Percentiles rank a stretch among this genome's conserved stretches.
Conservation (phyloP, 2,797 vertebrate genomes). For the Psittacula derbiana region DNA sequence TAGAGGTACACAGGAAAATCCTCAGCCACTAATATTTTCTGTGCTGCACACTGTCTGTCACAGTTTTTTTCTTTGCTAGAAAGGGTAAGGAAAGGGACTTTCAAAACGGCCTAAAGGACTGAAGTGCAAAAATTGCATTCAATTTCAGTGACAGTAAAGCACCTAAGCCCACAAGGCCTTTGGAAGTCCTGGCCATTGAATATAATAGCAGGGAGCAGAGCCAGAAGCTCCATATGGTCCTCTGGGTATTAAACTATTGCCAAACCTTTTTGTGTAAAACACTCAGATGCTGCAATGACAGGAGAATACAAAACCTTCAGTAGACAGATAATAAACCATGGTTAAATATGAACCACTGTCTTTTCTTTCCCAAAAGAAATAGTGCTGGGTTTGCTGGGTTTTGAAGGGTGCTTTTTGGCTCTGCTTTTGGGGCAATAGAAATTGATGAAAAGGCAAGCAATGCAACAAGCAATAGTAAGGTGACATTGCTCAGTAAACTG, state of each 20-base stretch:
- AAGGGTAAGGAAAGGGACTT: neutral
- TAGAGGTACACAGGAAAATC: neutral
- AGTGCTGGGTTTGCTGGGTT: neutral
- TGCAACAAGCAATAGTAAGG: neutral
- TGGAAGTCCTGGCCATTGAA: neutral
- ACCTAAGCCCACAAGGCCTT: neutral
- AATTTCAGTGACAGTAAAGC: neutral
- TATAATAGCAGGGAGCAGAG: neutral
- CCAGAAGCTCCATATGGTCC: neutral
- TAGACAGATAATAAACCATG: neutral
- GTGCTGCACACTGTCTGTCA: neutral
- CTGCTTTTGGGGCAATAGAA: neutral
- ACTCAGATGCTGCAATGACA: neutral
- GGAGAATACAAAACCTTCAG: neutral
- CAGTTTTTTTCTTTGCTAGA: neutral
- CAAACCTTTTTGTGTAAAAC: neutral
- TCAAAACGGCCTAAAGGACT: neutral
- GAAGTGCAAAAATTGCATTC: neutral
- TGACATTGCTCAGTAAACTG: neutral
- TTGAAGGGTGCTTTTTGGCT: constrained; percentile 1
- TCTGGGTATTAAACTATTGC: neutral
- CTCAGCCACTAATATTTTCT: neutral
- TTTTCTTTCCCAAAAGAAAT: neutral
- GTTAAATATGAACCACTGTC: neutral
- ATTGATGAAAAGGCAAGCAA: neutral